Percentiles rank a stretch among this genome's conserved stretches.
Conservation (phyloP, 2,888 invertebrate species). For the Bruchidius siliquastri region DNA sequence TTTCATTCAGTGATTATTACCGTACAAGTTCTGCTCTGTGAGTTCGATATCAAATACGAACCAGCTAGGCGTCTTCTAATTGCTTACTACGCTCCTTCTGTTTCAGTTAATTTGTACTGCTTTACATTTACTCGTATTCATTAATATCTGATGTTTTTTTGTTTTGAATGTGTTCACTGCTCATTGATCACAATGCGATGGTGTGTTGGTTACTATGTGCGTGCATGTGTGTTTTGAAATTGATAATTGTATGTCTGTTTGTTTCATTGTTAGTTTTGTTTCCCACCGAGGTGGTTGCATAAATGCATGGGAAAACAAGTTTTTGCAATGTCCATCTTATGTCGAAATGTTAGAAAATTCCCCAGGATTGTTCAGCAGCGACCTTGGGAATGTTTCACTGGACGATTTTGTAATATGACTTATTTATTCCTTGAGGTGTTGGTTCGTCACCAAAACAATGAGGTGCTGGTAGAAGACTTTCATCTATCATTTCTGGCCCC, state of each 20-base stretch:
- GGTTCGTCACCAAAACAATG: no score
- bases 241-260: background rate
- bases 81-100: background rate
- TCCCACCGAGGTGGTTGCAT: background rate
- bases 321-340: background rate
- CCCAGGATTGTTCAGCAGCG: background rate
- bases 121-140: background rate
- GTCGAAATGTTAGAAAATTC: background rate
- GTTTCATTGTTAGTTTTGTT: background rate
- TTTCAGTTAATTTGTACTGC: background rate
- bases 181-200: background rate
- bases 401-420: background rate
- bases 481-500: no score
- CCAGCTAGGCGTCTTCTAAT: background rate
- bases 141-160: background rate
- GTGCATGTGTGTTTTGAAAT: background rate
- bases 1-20: background rate
- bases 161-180: background rate
- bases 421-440: no score
- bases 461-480: no score
- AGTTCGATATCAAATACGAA: background rate
- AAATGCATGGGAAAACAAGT: background rate
- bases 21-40: background rate
- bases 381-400: background rate
- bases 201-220: background rate